These are phyloP conservation scores for Gnathonemus longibarbis DNA, from an alignment of 2,113 vertebrate species.

Conservation along the genomic window DNA sequence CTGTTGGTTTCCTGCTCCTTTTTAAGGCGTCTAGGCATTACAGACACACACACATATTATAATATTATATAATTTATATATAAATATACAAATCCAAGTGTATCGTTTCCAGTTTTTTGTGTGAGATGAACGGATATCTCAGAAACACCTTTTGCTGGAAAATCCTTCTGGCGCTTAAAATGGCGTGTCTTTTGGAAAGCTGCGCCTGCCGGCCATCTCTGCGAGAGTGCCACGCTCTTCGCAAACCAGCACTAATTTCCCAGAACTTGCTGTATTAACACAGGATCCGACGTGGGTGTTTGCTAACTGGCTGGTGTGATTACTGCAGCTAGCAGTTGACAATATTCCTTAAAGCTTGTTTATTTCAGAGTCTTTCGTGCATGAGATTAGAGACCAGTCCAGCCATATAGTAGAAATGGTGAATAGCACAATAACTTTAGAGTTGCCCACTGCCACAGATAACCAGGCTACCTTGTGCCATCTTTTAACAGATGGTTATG, in stretches of 20 bases:
- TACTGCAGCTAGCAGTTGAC: neutral
- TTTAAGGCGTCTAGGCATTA: neutral
- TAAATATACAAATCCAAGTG: neutral
- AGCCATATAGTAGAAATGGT: slow-evolving; percentile 15
- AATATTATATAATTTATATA: neutral
- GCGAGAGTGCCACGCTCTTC: neutral
- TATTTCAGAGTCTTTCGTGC: neutral
- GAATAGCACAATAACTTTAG: slow-evolving; percentile 63
- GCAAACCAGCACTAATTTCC: neutral
- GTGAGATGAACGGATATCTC: neutral
- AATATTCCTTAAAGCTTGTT: neutral
- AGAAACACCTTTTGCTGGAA: neutral
- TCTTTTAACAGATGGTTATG: slow-evolving; percentile 35
- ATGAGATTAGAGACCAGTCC: neutral
- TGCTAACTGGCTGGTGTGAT: neutral
- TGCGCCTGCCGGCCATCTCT: neutral
- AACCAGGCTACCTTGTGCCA: slow-evolving; percentile 19
- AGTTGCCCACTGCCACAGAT: slow-evolving; percentile 55
- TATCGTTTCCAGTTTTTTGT: neutral
- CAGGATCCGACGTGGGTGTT: neutral
- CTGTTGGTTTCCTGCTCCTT: neutral
- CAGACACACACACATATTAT: neutral
- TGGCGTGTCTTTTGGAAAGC: neutral
- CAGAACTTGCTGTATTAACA: neutral
- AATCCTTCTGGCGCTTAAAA: neutral